These are phyloP conservation scores for Cyprinus carpio DNA, from an alignment of 2,113 vertebrate genomes.

Conservation along the genomic window DNA sequence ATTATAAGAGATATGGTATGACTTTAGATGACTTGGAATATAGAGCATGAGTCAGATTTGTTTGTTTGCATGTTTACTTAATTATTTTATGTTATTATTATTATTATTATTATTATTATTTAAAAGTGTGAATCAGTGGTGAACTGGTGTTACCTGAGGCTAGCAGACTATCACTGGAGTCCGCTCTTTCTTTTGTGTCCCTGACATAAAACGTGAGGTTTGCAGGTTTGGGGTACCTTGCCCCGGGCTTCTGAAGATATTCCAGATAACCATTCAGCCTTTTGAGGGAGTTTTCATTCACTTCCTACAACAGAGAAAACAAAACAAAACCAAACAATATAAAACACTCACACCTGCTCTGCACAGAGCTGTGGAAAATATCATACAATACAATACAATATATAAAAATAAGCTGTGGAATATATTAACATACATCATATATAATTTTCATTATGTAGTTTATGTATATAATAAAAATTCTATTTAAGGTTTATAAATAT, in stretches of 20 bases:
- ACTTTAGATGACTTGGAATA: no score
- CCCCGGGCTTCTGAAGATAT: constrained; percentile 86
- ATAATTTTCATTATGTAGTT: not conserved
- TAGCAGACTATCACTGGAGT: constrained; percentile 70
- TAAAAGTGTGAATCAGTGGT: not conserved
- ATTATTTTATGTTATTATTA: not conserved
- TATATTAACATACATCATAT: not conserved
- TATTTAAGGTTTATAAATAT: not conserved
- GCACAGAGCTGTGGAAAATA: not conserved
- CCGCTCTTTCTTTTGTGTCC: constrained; percentile 78
- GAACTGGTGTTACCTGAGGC: constrained; percentile 73
- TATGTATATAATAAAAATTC: not conserved
- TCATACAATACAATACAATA: no score
- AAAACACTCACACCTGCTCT: not conserved
- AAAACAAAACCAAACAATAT: not conserved
- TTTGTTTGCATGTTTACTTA: no score
- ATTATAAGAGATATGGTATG: no score
- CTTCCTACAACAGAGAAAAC: constrained; percentile 76
- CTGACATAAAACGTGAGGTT: constrained; percentile 92
- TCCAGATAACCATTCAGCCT: constrained; percentile 93
- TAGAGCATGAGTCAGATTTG: no score
- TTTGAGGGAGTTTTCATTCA: constrained; percentile 98
- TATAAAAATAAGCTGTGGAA: not conserved
- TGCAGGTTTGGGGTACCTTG: constrained; percentile 80
- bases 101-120: no score